These are phyloP conservation scores for Rhagoletis zephyria DNA, from an alignment of 1,140 invertebrate species.

Conservation along the genomic window DNA sequence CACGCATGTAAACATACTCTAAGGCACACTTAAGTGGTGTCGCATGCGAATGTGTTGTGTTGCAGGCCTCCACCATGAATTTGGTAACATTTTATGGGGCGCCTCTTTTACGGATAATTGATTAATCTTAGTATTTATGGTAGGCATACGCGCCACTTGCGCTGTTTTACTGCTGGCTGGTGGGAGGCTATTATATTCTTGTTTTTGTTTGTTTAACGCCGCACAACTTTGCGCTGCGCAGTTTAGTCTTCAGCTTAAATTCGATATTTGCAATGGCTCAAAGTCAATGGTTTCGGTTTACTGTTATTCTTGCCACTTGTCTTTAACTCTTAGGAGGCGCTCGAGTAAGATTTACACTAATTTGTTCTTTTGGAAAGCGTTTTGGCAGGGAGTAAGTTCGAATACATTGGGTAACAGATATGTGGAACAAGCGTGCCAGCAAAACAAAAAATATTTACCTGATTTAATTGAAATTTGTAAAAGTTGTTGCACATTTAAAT, in stretches of 20 bases:
- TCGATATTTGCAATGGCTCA: neutral
- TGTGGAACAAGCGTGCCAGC: no score
- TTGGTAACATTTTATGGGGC: neutral
- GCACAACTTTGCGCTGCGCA: neutral
- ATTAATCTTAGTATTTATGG: conserved; percentile 41
- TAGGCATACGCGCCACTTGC: neutral
- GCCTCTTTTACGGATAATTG: conserved; percentile 48
- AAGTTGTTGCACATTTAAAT: no score
- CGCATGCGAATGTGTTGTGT: neutral
- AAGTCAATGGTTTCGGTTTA: neutral
- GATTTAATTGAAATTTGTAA: no score
- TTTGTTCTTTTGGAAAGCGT: no score
- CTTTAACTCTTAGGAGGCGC: no score
- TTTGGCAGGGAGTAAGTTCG: no score
- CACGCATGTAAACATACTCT: conserved; percentile 25
- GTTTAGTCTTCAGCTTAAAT: neutral
- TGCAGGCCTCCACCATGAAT: neutral
- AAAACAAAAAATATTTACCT: no score
- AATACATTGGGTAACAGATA: no score
- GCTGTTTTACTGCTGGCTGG: neutral
- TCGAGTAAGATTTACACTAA: no score
- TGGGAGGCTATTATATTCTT: neutral
- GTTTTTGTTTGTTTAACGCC: conserved; percentile 6
- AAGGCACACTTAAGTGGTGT: neutral
- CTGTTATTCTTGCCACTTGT: no score